Conservation (phyloP, 2,113 vertebrate species). For the Nettapus auritus region DNA sequence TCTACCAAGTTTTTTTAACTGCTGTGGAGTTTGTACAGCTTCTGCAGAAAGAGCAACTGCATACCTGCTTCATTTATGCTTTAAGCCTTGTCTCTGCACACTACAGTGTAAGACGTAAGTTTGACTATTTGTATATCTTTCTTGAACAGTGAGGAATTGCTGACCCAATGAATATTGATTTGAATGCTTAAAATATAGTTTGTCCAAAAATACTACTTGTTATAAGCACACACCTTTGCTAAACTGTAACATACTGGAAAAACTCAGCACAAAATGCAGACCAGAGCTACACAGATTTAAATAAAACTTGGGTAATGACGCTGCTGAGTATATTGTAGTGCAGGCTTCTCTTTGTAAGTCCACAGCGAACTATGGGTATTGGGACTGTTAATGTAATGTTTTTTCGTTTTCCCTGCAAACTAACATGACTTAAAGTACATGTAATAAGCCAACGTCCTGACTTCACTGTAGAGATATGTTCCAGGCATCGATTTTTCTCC, state of each 20-base stretch:
- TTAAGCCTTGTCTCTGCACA: background rate
- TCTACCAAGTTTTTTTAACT: background rate
- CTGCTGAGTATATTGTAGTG: background rate
- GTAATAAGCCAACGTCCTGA: background rate
- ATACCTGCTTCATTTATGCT: background rate
- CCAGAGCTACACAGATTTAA: background rate
- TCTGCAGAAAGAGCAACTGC: background rate
- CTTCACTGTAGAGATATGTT: background rate
- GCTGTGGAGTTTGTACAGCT: background rate
- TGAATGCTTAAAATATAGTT: background rate
- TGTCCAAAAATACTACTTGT: background rate
- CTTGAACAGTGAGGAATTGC: background rate
- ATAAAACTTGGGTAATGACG: background rate
- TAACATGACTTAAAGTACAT: background rate
- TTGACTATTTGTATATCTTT: background rate
- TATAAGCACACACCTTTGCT: background rate
- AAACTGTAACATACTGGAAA: background rate
- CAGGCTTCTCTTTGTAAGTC: background rate
- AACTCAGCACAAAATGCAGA: background rate
- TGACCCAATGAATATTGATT: background rate
- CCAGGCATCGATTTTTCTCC: background rate
- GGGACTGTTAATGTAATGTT: background rate
- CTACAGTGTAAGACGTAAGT: accelerated
- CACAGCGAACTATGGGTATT: background rate
- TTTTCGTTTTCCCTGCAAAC: background rate